Evolutionary conservation across 92 coral and sea anemone genomes (phyloP).

Genomic region (Actinernus sp.): DNA sequence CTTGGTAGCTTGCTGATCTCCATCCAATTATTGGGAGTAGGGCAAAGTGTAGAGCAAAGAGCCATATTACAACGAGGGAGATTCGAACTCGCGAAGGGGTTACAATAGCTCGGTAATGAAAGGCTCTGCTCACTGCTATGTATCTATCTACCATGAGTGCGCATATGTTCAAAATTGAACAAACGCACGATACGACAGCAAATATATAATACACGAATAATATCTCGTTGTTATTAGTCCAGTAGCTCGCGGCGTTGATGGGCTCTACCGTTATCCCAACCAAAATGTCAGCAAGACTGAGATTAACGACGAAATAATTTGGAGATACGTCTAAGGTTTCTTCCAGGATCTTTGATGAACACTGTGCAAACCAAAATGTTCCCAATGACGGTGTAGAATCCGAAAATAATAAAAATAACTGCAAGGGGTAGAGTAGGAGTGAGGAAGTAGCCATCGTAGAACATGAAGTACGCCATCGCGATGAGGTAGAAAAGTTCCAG

Average conservation of each 20-base stretch:
- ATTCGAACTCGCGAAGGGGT: constrained; percentile 55
- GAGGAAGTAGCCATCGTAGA: constrained; percentile 77
- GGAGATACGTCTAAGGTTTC: constrained; percentile 67
- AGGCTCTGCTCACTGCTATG: constrained; percentile 64
- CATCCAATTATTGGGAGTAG: constrained; percentile 69
- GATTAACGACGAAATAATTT: constrained; percentile 70
- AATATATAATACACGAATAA: constrained; percentile 68
- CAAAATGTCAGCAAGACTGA: constrained; percentile 71
- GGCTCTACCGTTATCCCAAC: constrained; percentile 81
- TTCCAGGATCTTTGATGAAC: constrained; percentile 69
- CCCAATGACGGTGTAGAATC: constrained; percentile 74
- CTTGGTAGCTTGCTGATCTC: constrained; percentile 70
- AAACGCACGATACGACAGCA: constrained; percentile 74
- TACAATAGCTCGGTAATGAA: constrained; percentile 63
- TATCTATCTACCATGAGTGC: constrained; percentile 79
- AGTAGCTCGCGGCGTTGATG: constrained; percentile 75
- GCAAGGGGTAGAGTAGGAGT: constrained; percentile 62
- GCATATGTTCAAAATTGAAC: constrained; percentile 74
- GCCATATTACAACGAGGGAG: constrained; percentile 58
- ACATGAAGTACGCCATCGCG: constrained; percentile 63
- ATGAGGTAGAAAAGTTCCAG: too few relatives aligned
- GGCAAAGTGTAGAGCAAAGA: constrained; percentile 62
- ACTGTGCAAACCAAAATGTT: constrained; percentile 68
- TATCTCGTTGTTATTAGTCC: constrained; percentile 50
- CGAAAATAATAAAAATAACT: constrained; percentile 57